Base-by-base conservation (phyloP, 2,113 vertebrate genomes). In the Phoxinus phoxinus region DNA sequence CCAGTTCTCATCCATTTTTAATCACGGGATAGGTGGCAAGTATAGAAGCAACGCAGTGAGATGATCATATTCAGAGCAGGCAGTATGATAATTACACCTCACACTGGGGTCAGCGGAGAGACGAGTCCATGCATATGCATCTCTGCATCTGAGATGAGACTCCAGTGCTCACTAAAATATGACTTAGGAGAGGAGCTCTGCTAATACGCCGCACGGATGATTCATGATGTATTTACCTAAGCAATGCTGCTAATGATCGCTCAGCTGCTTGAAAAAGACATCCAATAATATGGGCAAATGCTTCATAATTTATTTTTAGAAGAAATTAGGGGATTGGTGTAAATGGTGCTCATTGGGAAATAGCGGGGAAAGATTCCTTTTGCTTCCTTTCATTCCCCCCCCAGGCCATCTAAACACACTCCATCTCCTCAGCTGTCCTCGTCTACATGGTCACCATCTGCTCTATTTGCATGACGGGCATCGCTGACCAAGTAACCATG, bases 401-500 rank as follows among this genome's bases (percentile, higher is more conserved):
- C 19, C 46, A 41, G 51, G 75, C 21, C 41, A 59, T 82, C 44
- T 27, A 73, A 83, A 86, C 69, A 72, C 67, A 83, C 46, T 67
- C 65, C 81, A 37, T 71, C 81, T 58, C 53, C 67, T 83, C 46
- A 83, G 32, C 67, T 72, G 81, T 83, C 48, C 67, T 27, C 13
- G 53, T 61, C 87, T 72, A 23, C 73, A 53, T 76, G 72, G 76
- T 51, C 86, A 83, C 78, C 82, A 88, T 86, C 88, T 87, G 88
- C 85, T 82, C 77, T 65, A 71, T 86, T 86, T 83, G 84, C 65
- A 72, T 82, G 72, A 51, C 25, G 88, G 86, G 80, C 71, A 86
- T 86, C 79, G 67, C 53, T 73, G 61, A 74, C 81, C 46, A 30
- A 51, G 89, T 88, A 83, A 80, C 86, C 79, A 87, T 89, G 82